Percentiles rank a stretch among this genome's conserved stretches.
These are phyloP conservation scores for Lucilia sericata DNA, from an alignment of 1,140 invertebrate genomes.

Conservation along the genomic window DNA sequence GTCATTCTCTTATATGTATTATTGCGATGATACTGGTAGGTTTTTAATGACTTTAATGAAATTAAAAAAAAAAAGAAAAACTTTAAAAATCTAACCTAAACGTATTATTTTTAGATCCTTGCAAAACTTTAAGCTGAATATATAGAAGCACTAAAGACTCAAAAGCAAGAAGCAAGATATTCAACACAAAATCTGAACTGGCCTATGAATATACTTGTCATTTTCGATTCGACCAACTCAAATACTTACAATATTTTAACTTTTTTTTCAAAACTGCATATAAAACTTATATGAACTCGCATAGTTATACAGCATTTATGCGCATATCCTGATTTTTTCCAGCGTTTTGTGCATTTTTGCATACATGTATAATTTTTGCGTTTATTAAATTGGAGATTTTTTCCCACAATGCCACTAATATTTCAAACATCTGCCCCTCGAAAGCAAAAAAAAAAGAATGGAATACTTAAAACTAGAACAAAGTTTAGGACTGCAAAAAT, in stretches of 20 bases:
- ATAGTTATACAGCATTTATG: neutral
- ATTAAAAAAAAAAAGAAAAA: too few relatives aligned
- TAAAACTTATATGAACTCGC: neutral
- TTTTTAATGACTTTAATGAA: too few relatives aligned
- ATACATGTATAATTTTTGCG: neutral
- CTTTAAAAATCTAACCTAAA: too few relatives aligned
- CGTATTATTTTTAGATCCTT: too few relatives aligned
- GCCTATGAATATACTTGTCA: neutral
- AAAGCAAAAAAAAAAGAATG: neutral
- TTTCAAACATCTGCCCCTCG: neutral
- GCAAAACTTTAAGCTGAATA: too few relatives aligned
- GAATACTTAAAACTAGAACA: too few relatives aligned
- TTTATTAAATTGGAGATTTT: neutral
- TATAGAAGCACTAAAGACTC: too few relatives aligned
- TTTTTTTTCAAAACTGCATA: neutral
- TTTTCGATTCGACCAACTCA: neutral
- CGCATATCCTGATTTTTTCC: neutral
- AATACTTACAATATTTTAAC: neutral
- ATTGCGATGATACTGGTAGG: neutral
- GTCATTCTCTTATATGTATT: neutral
- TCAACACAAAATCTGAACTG: too few relatives aligned
- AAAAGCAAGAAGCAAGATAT: too few relatives aligned
- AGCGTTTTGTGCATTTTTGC: neutral
- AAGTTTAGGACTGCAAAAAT: neutral
- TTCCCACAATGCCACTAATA: neutral